Evolutionary conservation across 1,140 invertebrate species (phyloP).

Genomic region (Zaprionus nigranus): DNA sequence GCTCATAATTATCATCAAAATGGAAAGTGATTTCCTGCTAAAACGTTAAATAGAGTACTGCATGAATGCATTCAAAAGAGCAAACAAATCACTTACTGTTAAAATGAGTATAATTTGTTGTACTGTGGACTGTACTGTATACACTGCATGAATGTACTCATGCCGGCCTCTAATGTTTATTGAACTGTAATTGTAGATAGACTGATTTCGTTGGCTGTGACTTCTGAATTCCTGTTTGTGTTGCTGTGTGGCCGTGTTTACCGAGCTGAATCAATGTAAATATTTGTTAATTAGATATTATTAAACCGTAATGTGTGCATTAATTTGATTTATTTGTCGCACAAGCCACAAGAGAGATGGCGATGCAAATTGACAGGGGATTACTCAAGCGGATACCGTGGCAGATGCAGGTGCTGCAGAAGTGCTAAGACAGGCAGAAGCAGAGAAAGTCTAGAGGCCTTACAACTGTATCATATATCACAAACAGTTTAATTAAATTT

Average conservation of each 20-base stretch:
- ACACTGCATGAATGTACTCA: too few relatives aligned
- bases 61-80: too few relatives aligned
- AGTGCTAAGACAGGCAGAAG: background rate
- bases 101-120: too few relatives aligned
- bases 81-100: too few relatives aligned
- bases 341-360: background rate
- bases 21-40: background rate
- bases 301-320: background rate
- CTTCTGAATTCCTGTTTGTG: too few relatives aligned
- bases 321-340: background rate
- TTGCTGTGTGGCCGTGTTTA: too few relatives aligned
- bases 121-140: too few relatives aligned
- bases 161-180: background rate
- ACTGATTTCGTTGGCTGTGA: background rate
- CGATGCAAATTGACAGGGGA: too few relatives aligned
- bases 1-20: background rate
- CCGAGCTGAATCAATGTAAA: background rate
- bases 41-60: background rate
- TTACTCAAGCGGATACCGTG: too few relatives aligned
- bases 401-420: too few relatives aligned
- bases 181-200: background rate
- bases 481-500: background rate
- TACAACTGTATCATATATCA: background rate
- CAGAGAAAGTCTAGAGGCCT: background rate
- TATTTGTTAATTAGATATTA: slow-evolving; percentile 4